A percentile compares a stretch with the other conserved stretches of the same genome.
These are phyloP conservation scores for Psococerastis gibbosa DNA, from an alignment of 2,888 invertebrate genomes.

Conservation along the genomic window DNA sequence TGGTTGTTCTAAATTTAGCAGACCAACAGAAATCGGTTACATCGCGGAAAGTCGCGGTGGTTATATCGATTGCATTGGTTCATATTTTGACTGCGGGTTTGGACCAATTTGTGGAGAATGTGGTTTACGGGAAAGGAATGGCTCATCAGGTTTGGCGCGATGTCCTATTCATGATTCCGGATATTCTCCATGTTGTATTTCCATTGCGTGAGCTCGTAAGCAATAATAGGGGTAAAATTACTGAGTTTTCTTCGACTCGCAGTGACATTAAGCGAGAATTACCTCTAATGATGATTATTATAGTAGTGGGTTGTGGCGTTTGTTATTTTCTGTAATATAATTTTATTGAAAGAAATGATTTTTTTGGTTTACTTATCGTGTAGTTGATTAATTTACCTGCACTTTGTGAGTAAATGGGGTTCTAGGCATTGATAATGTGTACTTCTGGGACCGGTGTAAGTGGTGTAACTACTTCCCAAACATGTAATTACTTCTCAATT, in stretches of 20 bases:
- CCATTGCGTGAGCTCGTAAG: slow-evolving; percentile 32
- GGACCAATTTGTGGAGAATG: slow-evolving; percentile 45
- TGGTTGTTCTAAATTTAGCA: slow-evolving; percentile 35
- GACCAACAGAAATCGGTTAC: slow-evolving; percentile 32
- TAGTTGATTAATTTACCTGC: too few species aligned
- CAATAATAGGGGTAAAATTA: background rate
- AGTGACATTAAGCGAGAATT: background rate
- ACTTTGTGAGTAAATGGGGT: too few species aligned
- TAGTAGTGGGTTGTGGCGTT: background rate
- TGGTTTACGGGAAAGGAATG: slow-evolving; percentile 40
- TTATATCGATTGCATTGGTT: slow-evolving; percentile 37
- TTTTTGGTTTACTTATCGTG: too few species aligned
- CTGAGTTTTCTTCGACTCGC: background rate
- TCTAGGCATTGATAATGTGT: too few species aligned
- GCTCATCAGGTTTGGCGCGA: slow-evolving; percentile 46
- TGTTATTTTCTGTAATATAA: slow-evolving; percentile 7
- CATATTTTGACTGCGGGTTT: slow-evolving; percentile 41
- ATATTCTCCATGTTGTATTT: slow-evolving; percentile 39
- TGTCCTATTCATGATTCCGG: slow-evolving; percentile 46
- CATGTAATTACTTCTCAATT: too few species aligned
- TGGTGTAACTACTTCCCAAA: too few species aligned
- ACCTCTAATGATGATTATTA: background rate
- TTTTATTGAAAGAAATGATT: too few species aligned
- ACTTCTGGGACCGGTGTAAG: too few species aligned
- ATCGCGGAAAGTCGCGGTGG: slow-evolving; percentile 34